Percentiles rank a stretch among this genome's conserved stretches.
These are phyloP conservation scores for Phaonia tiefii DNA, from an alignment of 2,888 invertebrate genomes.

Conservation along the genomic window DNA sequence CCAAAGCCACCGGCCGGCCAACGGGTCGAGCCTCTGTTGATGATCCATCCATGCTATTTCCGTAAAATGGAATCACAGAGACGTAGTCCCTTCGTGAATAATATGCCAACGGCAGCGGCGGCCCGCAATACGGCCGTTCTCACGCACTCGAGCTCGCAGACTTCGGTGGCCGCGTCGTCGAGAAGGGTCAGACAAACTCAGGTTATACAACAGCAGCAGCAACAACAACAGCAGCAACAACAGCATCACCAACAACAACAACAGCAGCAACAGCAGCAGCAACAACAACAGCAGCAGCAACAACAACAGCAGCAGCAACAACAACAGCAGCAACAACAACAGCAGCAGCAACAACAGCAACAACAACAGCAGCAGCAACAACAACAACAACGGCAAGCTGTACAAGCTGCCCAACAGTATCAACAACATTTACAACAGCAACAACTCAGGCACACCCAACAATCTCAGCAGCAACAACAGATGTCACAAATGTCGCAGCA, in stretches of 20 bases:
- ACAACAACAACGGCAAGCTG: slow-evolving; percentile 67
- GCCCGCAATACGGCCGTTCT: slow-evolving; percentile 79
- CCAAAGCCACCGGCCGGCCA: slow-evolving; percentile 92
- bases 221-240: slow-evolving; percentile 72
- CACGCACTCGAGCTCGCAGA: slow-evolving; percentile 67
- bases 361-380: slow-evolving; percentile 68
- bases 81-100: slow-evolving; percentile 91
- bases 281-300: slow-evolving; percentile 67
- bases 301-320: slow-evolving; percentile 67
- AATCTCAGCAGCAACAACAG: slow-evolving; percentile 76
- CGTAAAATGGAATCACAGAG: slow-evolving; percentile 92
- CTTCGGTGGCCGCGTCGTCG: slow-evolving; percentile 69
- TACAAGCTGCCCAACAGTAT: slow-evolving; percentile 67
- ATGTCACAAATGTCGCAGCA: slow-evolving; percentile 79
- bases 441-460: slow-evolving; percentile 70
- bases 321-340: slow-evolving; percentile 66
- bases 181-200: slow-evolving; percentile 70
- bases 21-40: slow-evolving; percentile 90
- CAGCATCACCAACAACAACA: slow-evolving; percentile 68
- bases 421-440: slow-evolving; percentile 69
- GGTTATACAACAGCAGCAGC: slow-evolving; percentile 69
- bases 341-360: slow-evolving; percentile 69
- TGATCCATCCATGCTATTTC: slow-evolving; percentile 95
- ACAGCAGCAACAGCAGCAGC: slow-evolving; percentile 70
- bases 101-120: slow-evolving; percentile 85